These are phyloP conservation scores for Aplysina aerophoba DNA, from an alignment of 37 sponge, comb jelly and placozoan species.

Conservation along the genomic window DNA sequence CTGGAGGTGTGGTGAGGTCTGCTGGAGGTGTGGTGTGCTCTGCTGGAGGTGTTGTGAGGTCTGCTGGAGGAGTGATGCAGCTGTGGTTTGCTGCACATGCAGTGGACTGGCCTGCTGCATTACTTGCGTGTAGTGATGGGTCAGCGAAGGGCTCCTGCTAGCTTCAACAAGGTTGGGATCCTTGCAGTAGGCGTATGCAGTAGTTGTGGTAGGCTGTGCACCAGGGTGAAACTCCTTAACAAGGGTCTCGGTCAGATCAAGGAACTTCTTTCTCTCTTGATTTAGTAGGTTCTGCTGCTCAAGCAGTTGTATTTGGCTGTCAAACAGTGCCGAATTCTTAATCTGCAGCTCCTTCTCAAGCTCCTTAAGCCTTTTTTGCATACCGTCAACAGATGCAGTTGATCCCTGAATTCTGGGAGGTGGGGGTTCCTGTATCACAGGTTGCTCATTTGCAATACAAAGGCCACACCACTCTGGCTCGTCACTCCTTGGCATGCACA, in stretches of 20 bases:
- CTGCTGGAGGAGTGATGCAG: too few species aligned
- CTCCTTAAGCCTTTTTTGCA: constrained; percentile 17
- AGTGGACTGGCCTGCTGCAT: too few species aligned
- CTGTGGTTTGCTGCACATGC: too few species aligned
- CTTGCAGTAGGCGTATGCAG: too few species aligned
- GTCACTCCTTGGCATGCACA: constrained; percentile 35
- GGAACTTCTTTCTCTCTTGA: constrained; percentile 64
- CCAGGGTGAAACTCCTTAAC: neutral
- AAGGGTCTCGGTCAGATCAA: constrained; percentile 2
- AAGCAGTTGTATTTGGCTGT: constrained; percentile 41
- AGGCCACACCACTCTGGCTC: too few species aligned
- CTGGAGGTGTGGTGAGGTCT: too few species aligned
- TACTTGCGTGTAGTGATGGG: too few species aligned
- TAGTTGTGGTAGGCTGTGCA: too few species aligned
- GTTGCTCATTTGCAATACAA: neutral
- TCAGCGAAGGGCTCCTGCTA: too few species aligned
- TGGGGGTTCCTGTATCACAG: neutral
- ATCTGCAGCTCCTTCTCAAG: constrained; percentile 43
- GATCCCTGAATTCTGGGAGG: neutral
- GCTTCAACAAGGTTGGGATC: too few species aligned
- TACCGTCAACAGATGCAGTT: neutral
- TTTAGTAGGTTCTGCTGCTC: constrained; percentile 64
- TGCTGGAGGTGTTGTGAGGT: too few species aligned
- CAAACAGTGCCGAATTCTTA: constrained; percentile 63
- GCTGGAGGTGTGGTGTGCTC: too few species aligned